Percentiles rank a stretch among this genome's conserved stretches.
These are phyloP conservation scores for Neolamprologus sp. DNA, from an alignment of 2,113 vertebrate species.

Conservation along the genomic window DNA sequence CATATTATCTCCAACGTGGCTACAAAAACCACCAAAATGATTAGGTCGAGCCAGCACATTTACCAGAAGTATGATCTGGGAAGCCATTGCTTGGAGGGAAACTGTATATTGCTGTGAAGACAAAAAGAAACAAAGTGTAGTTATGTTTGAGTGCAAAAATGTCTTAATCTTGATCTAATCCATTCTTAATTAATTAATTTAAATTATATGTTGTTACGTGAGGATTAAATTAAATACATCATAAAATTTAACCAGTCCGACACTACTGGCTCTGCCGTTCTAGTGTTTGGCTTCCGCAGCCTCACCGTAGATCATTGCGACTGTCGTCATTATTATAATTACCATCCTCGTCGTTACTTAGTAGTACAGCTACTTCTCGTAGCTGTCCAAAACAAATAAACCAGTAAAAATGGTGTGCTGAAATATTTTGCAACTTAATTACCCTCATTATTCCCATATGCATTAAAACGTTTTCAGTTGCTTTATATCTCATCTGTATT, in stretches of 20 bases:
- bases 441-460: slow-evolving; percentile 1
- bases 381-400: slow-evolving; percentile 1
- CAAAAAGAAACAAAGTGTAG: background rate
- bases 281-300: background rate
- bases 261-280: background rate
- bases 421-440: slow-evolving; percentile 20
- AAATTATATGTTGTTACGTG: background rate
- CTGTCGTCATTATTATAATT: background rate
- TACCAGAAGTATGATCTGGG: background rate
- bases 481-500: slow-evolving; percentile 34
- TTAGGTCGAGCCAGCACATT: background rate
- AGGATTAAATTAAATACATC: background rate
- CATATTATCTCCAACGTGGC: background rate
- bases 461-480: slow-evolving; percentile 1
- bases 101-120: background rate
- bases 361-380: background rate
- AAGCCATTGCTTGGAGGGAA: background rate
- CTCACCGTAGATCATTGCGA: background rate
- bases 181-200: background rate
- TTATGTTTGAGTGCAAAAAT: background rate
- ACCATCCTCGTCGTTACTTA: background rate
- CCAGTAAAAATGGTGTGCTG: background rate
- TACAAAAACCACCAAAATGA: background rate
- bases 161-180: background rate
- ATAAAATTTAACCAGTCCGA: background rate